Conservation (phyloP, 2,888 invertebrate genomes). For the Cactoblastis cactorum region DNA sequence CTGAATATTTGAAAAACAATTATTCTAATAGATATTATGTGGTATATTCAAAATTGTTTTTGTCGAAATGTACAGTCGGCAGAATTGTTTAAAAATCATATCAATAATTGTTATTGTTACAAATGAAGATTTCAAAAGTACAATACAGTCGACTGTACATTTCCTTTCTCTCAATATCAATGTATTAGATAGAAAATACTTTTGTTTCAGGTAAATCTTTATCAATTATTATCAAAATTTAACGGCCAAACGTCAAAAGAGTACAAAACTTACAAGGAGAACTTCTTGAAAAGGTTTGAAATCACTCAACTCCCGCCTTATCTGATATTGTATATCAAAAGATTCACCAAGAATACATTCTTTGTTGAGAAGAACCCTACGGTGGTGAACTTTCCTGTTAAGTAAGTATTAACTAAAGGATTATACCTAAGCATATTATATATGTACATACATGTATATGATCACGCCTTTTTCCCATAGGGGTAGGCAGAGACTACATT, state of each 20-base stretch:
- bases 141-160: background rate
- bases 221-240: slow-evolving; percentile 96
- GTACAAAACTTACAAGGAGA: slow-evolving; percentile 99
- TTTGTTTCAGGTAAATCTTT: slow-evolving; percentile 89
- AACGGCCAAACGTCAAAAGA: slow-evolving; percentile 97
- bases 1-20: too few relatives aligned
- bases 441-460: too few relatives aligned
- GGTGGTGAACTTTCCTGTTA: slow-evolving; percentile 99
- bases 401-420: slow-evolving; percentile 83
- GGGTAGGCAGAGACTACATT: too few relatives aligned
- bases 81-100: background rate
- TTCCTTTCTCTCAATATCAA: background rate
- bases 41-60: too few relatives aligned
- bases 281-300: slow-evolving; percentile 97
- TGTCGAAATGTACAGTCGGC: background rate
- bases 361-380: slow-evolving; percentile 99
- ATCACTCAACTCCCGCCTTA: slow-evolving; percentile 95
- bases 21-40: too few relatives aligned
- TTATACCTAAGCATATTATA: too few relatives aligned
- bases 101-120: too few relatives aligned
- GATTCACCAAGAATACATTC: slow-evolving; percentile 99
- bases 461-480: too few relatives aligned
- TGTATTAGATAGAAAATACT: background rate
- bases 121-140: background rate
- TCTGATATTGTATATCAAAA: slow-evolving; percentile 96